A percentile compares a stretch with the other conserved stretches of the same genome.
Conservation (phyloP, 1,140 invertebrate species). For the Oedothorax gibbosus region DNA sequence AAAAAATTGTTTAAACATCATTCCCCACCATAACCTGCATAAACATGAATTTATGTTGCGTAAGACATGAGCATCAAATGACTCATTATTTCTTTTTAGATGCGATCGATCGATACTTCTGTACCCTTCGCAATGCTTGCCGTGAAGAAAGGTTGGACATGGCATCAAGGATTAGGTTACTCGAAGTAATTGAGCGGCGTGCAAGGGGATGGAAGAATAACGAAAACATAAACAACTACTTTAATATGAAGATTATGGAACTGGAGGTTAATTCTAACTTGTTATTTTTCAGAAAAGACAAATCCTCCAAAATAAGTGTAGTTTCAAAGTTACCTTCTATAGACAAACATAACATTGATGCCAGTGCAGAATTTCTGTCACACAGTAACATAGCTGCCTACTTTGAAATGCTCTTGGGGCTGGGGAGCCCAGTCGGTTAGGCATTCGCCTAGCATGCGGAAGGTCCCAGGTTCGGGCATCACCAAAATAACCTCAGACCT, state of each 20-base stretch:
- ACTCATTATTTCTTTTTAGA: slow-evolving; percentile 67
- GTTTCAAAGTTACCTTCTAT: neutral
- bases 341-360: neutral
- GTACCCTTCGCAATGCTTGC: slow-evolving; percentile 86
- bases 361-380: no score
- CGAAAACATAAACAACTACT: slow-evolving; percentile 84
- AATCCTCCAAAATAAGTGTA: neutral
- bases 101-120: slow-evolving; percentile 79
- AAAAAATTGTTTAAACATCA: no score
- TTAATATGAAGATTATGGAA: slow-evolving; percentile 81
- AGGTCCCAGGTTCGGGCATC: no score
- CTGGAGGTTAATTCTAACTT: slow-evolving; percentile 73
- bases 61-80: no score
- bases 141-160: slow-evolving; percentile 82
- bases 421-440: no score
- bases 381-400: no score
- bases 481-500: no score
- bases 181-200: slow-evolving; percentile 88
- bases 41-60: no score
- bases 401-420: no score
- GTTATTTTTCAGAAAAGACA: neutral
- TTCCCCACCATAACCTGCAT: no score
- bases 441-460: no score
- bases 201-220: slow-evolving; percentile 86
- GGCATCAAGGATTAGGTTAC: slow-evolving; percentile 82